Evolutionary conservation across 2,888 invertebrate genomes (phyloP), one percentile per base, ranked within the genome.

Genomic region (Drosophila yooni): DNA sequence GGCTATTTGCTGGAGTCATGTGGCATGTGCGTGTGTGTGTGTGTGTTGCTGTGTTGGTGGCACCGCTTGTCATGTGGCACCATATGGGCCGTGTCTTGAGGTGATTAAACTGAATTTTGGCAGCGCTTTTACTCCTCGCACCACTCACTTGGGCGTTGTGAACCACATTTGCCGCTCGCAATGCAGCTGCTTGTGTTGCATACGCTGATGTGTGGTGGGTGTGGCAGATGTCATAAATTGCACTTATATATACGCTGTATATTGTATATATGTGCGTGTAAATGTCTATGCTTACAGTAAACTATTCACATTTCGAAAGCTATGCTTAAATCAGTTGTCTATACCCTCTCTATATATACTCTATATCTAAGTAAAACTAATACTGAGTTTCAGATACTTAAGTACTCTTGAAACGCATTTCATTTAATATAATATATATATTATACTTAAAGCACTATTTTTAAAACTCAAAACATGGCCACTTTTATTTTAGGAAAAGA

Each of bases 41-140:
- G 13, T 43, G 21, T 21, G 21, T 43, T 21, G 43, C 43, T 48
- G 73, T 70, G 76, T 81, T 81, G 81, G 78, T 81, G 77, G 78
- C 78, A 77, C 29, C 51, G 78, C 77, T 77, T 72, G 78, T 61
- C 76, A 52, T 57, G 21, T 61, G 77, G 59, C 66, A 64, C 81
- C 77, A 77, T 76, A 77, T 77, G 77, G 71, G 81, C 77, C 40
- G 73, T 52, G 51, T 79, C 83, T 79, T 69, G 81, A 90, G 89
- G 90, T 84, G 90, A 86, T 90, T 84, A 86, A 84, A 84, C 90
- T 88, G 74, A 74, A 90, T 86, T 85, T 84, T 82, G 79, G 85
- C 88, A 84, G 70, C 82, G 75, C 88, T 89, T 82, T 85, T 76
- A 76, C 68, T 58, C 33, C 58, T 54, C 40, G 56, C 34, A 61